A percentile compares a stretch with the other conserved stretches of the same genome.
Conservation (phyloP, 2,888 invertebrate genomes). For the Noctua janthina region DNA sequence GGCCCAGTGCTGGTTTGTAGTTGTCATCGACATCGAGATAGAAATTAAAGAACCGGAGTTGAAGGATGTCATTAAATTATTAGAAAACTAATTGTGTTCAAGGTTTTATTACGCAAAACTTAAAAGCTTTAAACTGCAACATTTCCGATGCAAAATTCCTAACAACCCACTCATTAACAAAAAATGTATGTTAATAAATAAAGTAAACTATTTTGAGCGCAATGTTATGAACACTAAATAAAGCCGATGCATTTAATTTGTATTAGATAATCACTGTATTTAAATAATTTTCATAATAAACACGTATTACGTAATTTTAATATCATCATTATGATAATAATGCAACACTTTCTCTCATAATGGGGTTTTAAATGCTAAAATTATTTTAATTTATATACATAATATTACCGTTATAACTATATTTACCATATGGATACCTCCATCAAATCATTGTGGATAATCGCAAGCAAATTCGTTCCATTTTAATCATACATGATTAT, state of each 20-base stretch:
- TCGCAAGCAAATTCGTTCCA: background rate
- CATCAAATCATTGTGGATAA: background rate
- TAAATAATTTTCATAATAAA: slow-evolving; percentile 30
- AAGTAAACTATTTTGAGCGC: slow-evolving; percentile 25
- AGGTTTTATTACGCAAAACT: background rate
- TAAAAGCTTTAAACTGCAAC: background rate
- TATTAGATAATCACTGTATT: slow-evolving; percentile 43
- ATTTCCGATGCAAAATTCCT: slow-evolving; percentile 1
- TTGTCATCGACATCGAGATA: background rate
- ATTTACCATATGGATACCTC: background rate
- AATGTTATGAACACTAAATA: slow-evolving; percentile 22
- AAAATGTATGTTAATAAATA: slow-evolving; percentile 29
- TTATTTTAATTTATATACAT: slow-evolving; percentile 6
- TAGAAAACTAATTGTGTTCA: background rate
- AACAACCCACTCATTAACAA: slow-evolving; percentile 27
- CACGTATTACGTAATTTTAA: slow-evolving; percentile 21
- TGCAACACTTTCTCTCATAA: slow-evolving; percentile 39
- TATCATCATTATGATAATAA: slow-evolving; percentile 32
- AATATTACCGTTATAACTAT: slow-evolving; percentile 11
- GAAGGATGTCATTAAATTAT: background rate
- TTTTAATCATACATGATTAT: background rate
- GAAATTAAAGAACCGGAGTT: background rate
- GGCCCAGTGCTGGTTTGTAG: background rate
- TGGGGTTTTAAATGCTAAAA: background rate
- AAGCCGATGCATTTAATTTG: slow-evolving; percentile 27